phyloP scores from a whole-genome alignment of 2,113 vertebrate genomes.

The Oceanodroma tethys region DNA sequence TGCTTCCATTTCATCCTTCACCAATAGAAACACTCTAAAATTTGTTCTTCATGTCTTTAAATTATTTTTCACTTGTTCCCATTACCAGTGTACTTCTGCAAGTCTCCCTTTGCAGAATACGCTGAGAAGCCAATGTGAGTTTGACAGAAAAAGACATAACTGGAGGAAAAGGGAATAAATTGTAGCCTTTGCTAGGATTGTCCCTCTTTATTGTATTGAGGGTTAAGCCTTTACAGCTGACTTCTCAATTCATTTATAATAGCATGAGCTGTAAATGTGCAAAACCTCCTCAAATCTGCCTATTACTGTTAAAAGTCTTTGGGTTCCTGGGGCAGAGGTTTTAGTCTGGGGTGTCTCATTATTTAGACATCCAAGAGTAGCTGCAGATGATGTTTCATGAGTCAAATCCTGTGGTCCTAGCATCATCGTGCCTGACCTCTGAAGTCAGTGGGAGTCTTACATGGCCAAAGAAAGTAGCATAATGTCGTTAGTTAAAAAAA shows the following conservation, averaged over 20 bases:
- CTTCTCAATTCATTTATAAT: neutral
- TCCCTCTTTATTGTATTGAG: neutral
- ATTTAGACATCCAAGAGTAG: neutral
- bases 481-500: neutral
- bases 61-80: neutral
- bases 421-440: neutral
- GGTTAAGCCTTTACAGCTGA: neutral
- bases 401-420: neutral
- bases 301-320: neutral
- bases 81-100: neutral
- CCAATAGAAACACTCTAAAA: neutral
- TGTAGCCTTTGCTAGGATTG: neutral
- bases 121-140: neutral
- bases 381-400: neutral
- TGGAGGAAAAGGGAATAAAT: neutral
- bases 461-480: neutral
- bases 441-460: neutral
- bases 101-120: neutral
- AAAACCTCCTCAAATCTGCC: neutral
- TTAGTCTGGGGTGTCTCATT: neutral
- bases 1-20: conserved; percentile 6
- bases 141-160: neutral
- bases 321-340: neutral
- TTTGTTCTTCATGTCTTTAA: neutral
- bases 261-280: neutral